These are phyloP conservation scores for Trematomus loennbergii DNA, from an alignment of 2,113 vertebrate species.

Conservation along the genomic window DNA sequence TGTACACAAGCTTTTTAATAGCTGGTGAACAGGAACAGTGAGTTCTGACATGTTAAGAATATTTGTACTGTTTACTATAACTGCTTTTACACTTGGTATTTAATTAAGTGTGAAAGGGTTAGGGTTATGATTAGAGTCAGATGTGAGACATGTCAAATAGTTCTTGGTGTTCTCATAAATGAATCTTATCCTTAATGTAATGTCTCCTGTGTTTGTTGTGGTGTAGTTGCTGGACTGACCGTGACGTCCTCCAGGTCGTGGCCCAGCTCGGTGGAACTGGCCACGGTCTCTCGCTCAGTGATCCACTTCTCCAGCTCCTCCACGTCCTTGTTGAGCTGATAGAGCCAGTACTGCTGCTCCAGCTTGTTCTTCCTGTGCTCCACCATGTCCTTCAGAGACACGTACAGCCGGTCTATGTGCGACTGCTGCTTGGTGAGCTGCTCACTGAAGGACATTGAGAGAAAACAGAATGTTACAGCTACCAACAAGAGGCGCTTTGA, in stretches of 20 bases:
- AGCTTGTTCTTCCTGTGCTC: slow-evolving; percentile 90
- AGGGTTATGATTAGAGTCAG: background rate
- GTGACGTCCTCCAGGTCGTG: slow-evolving; percentile 95
- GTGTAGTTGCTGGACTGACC: slow-evolving; percentile 72
- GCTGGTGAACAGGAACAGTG: background rate
- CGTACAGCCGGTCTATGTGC: slow-evolving; percentile 92
- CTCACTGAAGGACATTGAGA: slow-evolving; percentile 75
- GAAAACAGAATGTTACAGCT: background rate
- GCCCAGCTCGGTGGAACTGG: slow-evolving; percentile 93
- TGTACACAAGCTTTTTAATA: background rate
- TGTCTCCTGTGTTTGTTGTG: background rate
- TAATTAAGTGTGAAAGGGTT: background rate
- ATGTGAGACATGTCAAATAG: background rate
- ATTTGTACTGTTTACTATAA: background rate
- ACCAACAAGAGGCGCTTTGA: background rate
- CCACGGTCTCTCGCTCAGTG: slow-evolving; percentile 91
- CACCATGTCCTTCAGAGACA: slow-evolving; percentile 92
- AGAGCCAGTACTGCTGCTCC: slow-evolving; percentile 93
- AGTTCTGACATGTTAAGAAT: background rate
- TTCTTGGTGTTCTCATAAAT: background rate
- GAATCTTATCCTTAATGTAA: fast-evolving
- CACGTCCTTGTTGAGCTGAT: slow-evolving; percentile 93
- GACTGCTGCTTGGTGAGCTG: slow-evolving; percentile 91
- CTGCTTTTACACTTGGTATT: background rate
- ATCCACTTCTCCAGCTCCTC: slow-evolving; percentile 97